phyloP scores from a whole-genome alignment of 2,888 invertebrate genomes.

The Hypselothyrea guttata region DNA sequence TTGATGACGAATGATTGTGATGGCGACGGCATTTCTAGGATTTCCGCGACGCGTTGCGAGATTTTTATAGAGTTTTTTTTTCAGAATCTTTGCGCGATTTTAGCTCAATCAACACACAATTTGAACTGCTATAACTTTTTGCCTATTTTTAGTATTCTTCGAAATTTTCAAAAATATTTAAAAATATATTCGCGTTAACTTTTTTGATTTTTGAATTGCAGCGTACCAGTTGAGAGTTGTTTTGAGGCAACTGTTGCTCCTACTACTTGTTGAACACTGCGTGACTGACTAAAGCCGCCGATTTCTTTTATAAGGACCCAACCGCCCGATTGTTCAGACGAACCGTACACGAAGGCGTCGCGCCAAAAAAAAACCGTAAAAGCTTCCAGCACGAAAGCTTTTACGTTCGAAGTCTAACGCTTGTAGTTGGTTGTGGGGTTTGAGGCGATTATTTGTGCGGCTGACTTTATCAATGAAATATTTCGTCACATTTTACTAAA shows the following conservation, averaged over 20 bases:
- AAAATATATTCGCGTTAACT: too few species aligned
- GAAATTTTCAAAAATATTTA: not conserved
- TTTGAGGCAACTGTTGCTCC: conserved; percentile 74
- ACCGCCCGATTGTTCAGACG: not conserved
- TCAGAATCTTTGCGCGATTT: too few species aligned
- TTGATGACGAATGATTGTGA: conserved; percentile 24
- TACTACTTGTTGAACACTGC: conserved; percentile 82
- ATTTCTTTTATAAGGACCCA: conserved; percentile 78
- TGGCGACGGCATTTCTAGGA: conserved; percentile 70
- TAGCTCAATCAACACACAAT: not conserved
- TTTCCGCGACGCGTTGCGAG: conserved; percentile 45
- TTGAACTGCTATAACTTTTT: too few species aligned
- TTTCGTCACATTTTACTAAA: conserved; percentile 65
- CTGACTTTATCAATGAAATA: conserved; percentile 75
- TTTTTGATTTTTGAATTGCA: conserved; percentile 13
- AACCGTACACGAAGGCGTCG: conserved; percentile 36
- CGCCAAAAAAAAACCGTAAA: conserved; percentile 65
- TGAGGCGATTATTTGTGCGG: not conserved
- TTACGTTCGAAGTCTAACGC: conserved; percentile 19
- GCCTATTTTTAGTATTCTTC: not conserved
- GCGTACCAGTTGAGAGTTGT: conserved; percentile 12
- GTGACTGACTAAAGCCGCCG: conserved; percentile 63
- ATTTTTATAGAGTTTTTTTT: not conserved
- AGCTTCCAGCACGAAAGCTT: conserved; percentile 63
- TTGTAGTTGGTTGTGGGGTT: not conserved